Base-by-base conservation (phyloP, 30 jellyfish, hydroid and myxozoan genomes). In the Clytia hemisphaerica region DNA sequence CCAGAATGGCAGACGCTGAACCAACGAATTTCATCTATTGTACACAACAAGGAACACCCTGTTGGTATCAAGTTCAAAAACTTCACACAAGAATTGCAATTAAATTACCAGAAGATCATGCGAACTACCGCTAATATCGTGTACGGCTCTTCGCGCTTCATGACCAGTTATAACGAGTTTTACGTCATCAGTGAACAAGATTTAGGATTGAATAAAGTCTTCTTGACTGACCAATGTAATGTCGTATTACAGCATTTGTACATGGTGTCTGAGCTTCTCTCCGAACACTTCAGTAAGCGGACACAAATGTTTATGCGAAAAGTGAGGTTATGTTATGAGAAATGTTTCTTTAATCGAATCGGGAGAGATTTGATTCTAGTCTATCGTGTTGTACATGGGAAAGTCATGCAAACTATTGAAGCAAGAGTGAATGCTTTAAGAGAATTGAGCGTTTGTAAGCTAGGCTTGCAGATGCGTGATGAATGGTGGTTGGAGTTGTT, bases 401-500 rank as follows among this genome's bases (percentile, higher is more conserved):
- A 66, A 33, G 74, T 47, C 18, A 69, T 87, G 78, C 45, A 71
- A 42, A 61, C 89, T 33, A 25, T 87, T 21, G 94, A 78, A 48
- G 60, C 54, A 26, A 81, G 94, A 28, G 86, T 75, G 28, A 33
- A 59, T 18, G 45, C 69, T 53, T 64, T 87, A 37, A 47, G 71
- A 30, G 82, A 74, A 26, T 75, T 78, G 6, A 85, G 79, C 6
- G 82, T 78, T 22, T 78, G 92, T 42, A 66, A 72, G 19, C 73
- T 87, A 7, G 96, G 96, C 40, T 61, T 87, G 77, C 88, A 87
- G 42, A 87, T 87, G 93, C 73, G 72, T 21, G 77, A 79, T 16
- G 96, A 87, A 59, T 87, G 96, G 96, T 87, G 96, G 96, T 28
- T 87, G 62, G 50, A 82, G 36, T 49, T 87, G 68, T 87, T 87